Conservation (phyloP, 2,797 vertebrate species). For the Brotula barbata region DNA sequence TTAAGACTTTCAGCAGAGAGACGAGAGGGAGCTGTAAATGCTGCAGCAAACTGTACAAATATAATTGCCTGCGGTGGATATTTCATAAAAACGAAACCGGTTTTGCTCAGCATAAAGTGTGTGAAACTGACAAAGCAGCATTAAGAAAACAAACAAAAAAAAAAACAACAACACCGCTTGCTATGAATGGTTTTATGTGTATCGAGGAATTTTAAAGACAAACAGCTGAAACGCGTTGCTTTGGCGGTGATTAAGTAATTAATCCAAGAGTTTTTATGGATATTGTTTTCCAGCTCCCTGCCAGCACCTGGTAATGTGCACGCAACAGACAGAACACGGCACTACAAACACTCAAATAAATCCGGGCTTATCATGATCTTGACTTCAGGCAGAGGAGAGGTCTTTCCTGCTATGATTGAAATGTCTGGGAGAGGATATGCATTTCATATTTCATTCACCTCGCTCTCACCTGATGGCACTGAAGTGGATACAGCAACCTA, state of each 20-base stretch:
- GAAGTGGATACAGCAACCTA: slow-evolving; percentile 33
- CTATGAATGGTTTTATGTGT: slow-evolving; percentile 56
- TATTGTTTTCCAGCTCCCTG: slow-evolving; percentile 40
- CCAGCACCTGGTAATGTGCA: slow-evolving; percentile 40
- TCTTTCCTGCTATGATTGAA: slow-evolving; percentile 36
- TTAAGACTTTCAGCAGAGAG: slow-evolving; percentile 29
- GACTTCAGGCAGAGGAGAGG: slow-evolving; percentile 29
- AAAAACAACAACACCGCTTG: background rate
- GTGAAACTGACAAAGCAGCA: slow-evolving; percentile 34
- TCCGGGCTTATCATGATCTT: slow-evolving; percentile 12
- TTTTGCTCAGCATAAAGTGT: slow-evolving; percentile 47
- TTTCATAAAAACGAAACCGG: slow-evolving; percentile 45
- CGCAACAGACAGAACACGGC: slow-evolving; percentile 11
- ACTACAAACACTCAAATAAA: slow-evolving; percentile 35
- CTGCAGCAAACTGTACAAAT: slow-evolving; percentile 21
- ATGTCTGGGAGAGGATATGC: slow-evolving; percentile 29
- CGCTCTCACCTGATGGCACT: slow-evolving; percentile 25
- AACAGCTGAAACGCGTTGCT: slow-evolving; percentile 57
- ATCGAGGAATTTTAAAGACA: slow-evolving; percentile 64
- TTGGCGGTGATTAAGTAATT: slow-evolving; percentile 48
- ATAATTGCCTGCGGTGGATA: slow-evolving; percentile 33
- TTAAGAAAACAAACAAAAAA: no score
- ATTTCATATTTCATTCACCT: slow-evolving; percentile 41
- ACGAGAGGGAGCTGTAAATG: slow-evolving; percentile 41
- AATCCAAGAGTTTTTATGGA: slow-evolving; percentile 25